phyloP scores from a whole-genome alignment of 2,113 vertebrate species.

The Australoheros scitulus region DNA sequence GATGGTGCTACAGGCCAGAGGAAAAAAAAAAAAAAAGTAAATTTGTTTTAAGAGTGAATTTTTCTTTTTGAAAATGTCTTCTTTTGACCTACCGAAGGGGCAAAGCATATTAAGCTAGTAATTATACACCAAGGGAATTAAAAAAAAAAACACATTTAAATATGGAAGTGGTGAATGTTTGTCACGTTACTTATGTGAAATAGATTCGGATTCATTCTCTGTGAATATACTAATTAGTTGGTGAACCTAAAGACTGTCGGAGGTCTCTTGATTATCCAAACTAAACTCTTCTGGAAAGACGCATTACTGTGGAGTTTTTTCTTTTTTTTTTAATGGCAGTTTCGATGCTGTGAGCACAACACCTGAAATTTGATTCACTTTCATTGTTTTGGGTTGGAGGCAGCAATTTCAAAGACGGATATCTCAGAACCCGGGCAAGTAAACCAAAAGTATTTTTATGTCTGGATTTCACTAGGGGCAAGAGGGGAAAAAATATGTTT shows the following conservation, averaged over 20 bases:
- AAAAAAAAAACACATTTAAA: neutral
- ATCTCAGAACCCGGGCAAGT: neutral
- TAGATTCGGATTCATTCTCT: neutral
- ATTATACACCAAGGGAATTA: neutral
- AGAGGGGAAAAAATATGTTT: slow-evolving; percentile 3
- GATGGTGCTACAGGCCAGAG: neutral
- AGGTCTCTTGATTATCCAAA: neutral
- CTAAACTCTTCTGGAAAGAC: neutral
- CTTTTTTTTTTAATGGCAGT: neutral
- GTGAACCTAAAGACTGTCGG: neutral
- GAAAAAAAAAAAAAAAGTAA: neutral
- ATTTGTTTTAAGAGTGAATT: neutral
- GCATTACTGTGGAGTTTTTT: neutral
- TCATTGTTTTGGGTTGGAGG: neutral
- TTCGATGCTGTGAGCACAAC: neutral
- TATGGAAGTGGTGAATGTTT: neutral
- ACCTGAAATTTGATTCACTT: neutral
- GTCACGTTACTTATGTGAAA: neutral
- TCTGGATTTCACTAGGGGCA: neutral
- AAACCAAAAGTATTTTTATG: slow-evolving; percentile 17
- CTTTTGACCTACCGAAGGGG: neutral
- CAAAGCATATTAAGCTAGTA: neutral
- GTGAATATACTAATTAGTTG: neutral
- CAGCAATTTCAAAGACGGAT: neutral
- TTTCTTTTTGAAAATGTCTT: neutral